Base-by-base conservation (phyloP, 2,888 invertebrate genomes). In the Hyposoter dolosus region DNA sequence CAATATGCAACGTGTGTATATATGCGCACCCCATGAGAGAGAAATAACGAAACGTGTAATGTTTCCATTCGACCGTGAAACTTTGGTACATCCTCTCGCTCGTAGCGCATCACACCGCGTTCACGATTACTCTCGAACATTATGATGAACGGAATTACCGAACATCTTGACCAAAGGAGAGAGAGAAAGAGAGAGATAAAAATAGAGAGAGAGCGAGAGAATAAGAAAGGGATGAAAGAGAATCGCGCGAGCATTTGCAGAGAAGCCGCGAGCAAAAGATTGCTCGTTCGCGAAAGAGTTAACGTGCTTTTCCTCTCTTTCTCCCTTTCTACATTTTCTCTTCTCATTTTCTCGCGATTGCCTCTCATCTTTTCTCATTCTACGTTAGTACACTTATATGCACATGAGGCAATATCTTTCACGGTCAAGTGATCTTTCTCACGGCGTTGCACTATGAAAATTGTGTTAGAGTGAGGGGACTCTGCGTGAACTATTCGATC, bases 1-100 rank as follows among this genome's bases (percentile, higher is more conserved):
- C 79, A 82, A 82, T 84, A 77, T 72, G 53, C 79, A 69, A 15
- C 45, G 81, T 77, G 76, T 28, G 19, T 56, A 32, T 53, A 47
- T 53, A 45, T 15, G 35, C 63, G 68, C 47, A 43, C 60, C 65
- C 66, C 75, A 63, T 71, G 66, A 43, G 69, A 80, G 68, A 68
- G 60, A 72, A 72, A 80, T 65, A 82, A 82, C 75, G 60, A 76
- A 86, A 86, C 82, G 83, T 80, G 80, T 83, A 84, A 88, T 88
- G 85, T 85, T 86, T 80, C 86, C 86, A 87, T 82, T 85, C 82
- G 82, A 86, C 79, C 86, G 81, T 87, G 85, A 85, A 85, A 84
- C 82, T 86, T 86, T 76, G 63, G 69, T 84, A 74, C 82, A 77
- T 81, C 82, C 81, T 75, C 80, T 75, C 72, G 72, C 72, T 68